phyloP scores from a whole-genome alignment of 1,140 invertebrate genomes.

The Trichomalopsis sarcophagae region DNA sequence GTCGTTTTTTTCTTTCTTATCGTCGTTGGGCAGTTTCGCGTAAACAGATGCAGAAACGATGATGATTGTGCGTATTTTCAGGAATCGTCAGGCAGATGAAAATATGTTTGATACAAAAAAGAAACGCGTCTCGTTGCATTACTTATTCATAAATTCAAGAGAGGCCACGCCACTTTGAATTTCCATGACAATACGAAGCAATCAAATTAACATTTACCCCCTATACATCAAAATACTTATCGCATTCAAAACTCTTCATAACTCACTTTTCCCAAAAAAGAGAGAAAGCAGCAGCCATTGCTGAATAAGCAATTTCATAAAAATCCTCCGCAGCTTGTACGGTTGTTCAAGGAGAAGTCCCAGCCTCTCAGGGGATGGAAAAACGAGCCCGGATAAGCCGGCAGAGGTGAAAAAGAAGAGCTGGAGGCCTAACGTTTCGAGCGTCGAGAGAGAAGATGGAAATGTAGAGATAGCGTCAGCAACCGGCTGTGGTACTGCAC shows the following conservation, averaged over 20 bases:
- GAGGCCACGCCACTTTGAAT: no score
- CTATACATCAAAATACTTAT: neutral
- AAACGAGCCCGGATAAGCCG: conserved; percentile 1
- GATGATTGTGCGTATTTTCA: neutral
- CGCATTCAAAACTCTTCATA: no score
- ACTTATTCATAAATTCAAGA: no score
- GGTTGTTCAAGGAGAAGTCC: neutral
- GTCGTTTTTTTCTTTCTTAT: neutral
- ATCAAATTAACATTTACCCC: no score
- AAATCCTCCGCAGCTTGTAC: neutral
- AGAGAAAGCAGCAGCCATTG: neutral
- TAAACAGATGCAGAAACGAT: neutral
- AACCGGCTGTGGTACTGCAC: neutral
- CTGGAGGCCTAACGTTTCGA: neutral
- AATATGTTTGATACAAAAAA: no score
- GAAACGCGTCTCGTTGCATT: no score
- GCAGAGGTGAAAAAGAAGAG: neutral
- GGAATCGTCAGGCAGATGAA: neutral
- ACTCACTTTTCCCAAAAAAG: neutral
- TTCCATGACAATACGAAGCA: no score
- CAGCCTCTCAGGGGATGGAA: neutral
- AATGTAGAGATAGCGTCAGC: neutral
- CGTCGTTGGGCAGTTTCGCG: neutral
- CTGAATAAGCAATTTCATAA: neutral
- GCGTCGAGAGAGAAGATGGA: neutral